Conservation (phyloP, 2,888 invertebrate genomes). For the Brassicogethes aeneus region DNA sequence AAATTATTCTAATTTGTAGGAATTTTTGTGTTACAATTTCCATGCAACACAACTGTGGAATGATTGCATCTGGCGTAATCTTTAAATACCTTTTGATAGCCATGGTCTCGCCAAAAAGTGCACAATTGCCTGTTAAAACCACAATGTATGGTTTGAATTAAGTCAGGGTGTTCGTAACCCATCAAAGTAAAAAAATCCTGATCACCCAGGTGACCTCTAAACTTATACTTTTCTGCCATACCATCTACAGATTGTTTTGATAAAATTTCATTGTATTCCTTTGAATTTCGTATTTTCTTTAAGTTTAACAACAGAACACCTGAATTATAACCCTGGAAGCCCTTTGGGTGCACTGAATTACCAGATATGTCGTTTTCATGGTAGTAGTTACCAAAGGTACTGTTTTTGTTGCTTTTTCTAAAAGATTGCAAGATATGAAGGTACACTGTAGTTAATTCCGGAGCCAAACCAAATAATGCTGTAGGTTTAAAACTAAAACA, state of each 20-base stretch:
- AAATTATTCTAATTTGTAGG: too few species aligned
- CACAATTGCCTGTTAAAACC: constrained; percentile 76
- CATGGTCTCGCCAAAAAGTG: constrained; percentile 71
- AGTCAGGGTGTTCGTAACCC: constrained; percentile 57
- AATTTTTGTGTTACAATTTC: constrained; percentile 56
- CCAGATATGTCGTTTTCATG: constrained; percentile 32
- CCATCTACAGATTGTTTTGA: constrained; percentile 45
- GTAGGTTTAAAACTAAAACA: constrained; percentile 47
- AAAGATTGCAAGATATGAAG: constrained; percentile 63
- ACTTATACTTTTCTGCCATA: constrained; percentile 52
- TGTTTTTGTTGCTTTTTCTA: constrained; percentile 53
- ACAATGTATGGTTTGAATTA: constrained; percentile 67
- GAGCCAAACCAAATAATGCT: constrained; percentile 61
- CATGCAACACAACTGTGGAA: constrained; percentile 59
- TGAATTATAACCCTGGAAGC: constrained; percentile 72
- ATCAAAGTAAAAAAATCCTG: constrained; percentile 73
- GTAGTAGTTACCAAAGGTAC: constrained; percentile 43
- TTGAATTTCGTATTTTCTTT: constrained; percentile 54
- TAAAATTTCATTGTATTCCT: constrained; percentile 49
- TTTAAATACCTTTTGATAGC: constrained; percentile 62
- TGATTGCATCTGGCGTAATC: constrained; percentile 61
- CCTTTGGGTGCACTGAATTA: constrained; percentile 34
- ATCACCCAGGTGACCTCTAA: constrained; percentile 68
- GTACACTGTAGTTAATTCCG: constrained; percentile 72
- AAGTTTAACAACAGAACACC: constrained; percentile 68